Percentiles rank a stretch among this genome's conserved stretches.
Conservation (phyloP, 1,140 invertebrate species). For the Drosophila tropicalis region DNA sequence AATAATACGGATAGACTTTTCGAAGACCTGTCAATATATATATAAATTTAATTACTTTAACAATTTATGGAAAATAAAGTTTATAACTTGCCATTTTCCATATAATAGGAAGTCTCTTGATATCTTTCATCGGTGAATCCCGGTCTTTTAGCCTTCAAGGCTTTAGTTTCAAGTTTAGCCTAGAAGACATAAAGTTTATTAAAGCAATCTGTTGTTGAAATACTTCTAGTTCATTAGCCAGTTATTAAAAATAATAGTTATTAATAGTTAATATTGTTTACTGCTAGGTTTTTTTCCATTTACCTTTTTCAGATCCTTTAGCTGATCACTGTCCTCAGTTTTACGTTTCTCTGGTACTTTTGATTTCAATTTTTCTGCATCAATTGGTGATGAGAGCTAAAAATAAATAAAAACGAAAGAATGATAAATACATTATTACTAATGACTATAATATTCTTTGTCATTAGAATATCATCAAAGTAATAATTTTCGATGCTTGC, state of each 20-base stretch:
- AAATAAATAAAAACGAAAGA: conserved; percentile 1
- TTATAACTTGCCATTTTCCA: conserved; percentile 96
- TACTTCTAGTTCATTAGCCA: too few relatives aligned
- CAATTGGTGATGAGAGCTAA: conserved; percentile 52
- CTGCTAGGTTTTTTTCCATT: neutral
- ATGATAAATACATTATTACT: conserved; percentile 1
- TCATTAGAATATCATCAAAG: neutral
- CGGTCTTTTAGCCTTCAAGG: conserved; percentile 94
- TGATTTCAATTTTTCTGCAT: conserved; percentile 85
- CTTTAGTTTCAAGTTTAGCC: conserved; percentile 97
- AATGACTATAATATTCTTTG: neutral
- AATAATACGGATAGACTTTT: conserved; percentile 99
- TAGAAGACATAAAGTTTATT: conserved; percentile 70
- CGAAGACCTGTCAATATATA: conserved; percentile 90
- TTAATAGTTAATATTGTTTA: too few relatives aligned
- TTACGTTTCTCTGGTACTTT: conserved; percentile 88
- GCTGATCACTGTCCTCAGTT: conserved; percentile 86
- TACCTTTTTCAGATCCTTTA: conserved; percentile 89
- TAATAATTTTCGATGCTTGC: neutral
- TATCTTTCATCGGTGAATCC: conserved; percentile 96
- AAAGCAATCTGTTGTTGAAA: too few relatives aligned
- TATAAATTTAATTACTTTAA: conserved; percentile 22
- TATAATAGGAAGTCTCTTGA: conserved; percentile 90
- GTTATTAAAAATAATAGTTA: too few relatives aligned
- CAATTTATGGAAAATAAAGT: neutral